Percentiles rank a stretch among this genome's conserved stretches.
phyloP scores from a whole-genome alignment of 2,113 vertebrate genomes.

The Leucosticte australis region DNA sequence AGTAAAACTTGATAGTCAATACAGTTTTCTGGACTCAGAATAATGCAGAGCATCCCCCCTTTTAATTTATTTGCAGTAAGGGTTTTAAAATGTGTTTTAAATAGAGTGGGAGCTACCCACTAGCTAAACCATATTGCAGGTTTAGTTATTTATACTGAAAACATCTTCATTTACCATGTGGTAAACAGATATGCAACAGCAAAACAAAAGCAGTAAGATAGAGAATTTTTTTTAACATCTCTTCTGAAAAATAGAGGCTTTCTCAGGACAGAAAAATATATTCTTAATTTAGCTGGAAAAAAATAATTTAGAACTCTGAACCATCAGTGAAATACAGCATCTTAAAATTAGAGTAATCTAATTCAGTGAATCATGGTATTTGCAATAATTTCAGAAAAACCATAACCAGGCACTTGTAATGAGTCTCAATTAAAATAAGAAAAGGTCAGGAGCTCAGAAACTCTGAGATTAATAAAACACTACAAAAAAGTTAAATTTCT shows the following conservation, averaged over 20 bases:
- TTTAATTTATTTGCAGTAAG: neutral
- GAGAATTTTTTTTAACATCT: accelerated
- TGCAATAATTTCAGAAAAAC: neutral
- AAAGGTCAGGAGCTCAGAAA: neutral
- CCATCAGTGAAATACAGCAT: neutral
- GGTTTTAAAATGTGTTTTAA: neutral
- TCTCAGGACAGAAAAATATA: neutral
- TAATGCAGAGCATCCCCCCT: accelerated
- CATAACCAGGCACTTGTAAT: neutral
- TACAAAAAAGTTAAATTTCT: neutral
- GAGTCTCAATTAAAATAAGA: neutral
- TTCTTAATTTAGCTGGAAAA: neutral
- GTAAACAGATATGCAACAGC: neutral
- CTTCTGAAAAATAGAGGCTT: neutral
- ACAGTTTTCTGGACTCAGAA: neutral
- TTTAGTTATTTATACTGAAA: neutral
- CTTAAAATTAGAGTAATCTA: neutral
- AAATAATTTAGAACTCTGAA: neutral
- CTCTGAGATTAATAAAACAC: neutral
- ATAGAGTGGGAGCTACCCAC: neutral
- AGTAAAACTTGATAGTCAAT: neutral
- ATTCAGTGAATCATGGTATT: neutral
- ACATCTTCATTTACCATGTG: neutral
- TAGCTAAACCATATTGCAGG: neutral
- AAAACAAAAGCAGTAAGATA: neutral